phyloP scores from a whole-genome alignment of 1,140 invertebrate species.

The Heliconius hewitsoni region DNA sequence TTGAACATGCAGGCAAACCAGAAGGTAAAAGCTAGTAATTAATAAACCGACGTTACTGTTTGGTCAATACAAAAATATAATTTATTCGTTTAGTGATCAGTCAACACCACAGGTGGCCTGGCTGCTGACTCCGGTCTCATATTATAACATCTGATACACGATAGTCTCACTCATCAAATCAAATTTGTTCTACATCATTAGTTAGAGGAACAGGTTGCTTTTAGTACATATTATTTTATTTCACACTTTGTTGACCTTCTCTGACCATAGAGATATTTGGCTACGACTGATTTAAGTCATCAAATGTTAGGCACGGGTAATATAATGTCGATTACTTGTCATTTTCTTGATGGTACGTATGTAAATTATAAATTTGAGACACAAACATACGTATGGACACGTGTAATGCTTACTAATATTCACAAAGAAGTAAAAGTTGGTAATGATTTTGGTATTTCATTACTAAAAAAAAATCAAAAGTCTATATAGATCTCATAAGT shows the following conservation, averaged over 20 bases:
- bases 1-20: too few species aligned
- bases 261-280: conserved; percentile 23
- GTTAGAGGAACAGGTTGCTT: conserved; percentile 22
- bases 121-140: conserved; percentile 14
- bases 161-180: conserved; percentile 21
- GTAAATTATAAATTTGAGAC: not conserved
- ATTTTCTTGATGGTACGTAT: not conserved
- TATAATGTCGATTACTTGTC: conserved; percentile 18
- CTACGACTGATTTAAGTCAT: conserved; percentile 28
- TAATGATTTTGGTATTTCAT: too few species aligned
- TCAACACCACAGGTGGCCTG: conserved; percentile 25
- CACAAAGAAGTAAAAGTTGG: too few species aligned
- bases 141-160: conserved; percentile 17
- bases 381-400: not conserved
- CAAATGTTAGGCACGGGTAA: conserved; percentile 21
- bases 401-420: not conserved
- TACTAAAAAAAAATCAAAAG: too few species aligned
- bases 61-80: not conserved
- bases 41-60: not conserved
- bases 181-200: conserved; percentile 31
- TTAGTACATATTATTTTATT: conserved; percentile 23
- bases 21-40: too few species aligned
- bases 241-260: conserved; percentile 29
- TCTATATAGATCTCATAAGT: too few species aligned
- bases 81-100: not conserved